These are phyloP conservation scores for Allolobophora icterica DNA, from an alignment of 2,888 invertebrate species.

Conservation along the genomic window DNA sequence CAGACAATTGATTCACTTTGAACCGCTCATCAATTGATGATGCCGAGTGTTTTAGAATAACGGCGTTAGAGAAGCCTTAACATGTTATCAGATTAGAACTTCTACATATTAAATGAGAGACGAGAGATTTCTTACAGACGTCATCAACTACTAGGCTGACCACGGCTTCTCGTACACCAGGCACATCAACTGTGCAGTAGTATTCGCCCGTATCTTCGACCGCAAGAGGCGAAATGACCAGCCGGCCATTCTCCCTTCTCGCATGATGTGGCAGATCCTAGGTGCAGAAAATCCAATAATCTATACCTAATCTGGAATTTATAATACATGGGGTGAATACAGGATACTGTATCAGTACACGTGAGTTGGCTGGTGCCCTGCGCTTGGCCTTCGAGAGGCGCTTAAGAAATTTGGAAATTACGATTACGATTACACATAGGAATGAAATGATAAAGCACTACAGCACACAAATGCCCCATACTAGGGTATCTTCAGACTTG, in stretches of 20 bases:
- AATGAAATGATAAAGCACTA: no score
- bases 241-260: constrained; percentile 77
- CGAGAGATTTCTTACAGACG: not conserved
- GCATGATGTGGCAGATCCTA: constrained; percentile 75
- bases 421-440: no score
- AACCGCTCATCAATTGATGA: not conserved
- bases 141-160: constrained; percentile 54
- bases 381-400: no score
- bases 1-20: not conserved
- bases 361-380: no score
- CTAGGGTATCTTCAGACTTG: no score
- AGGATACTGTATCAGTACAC: not conserved
- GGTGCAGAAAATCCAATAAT: not conserved
- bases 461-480: no score
- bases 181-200: constrained; percentile 80
- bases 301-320: not conserved
- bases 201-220: constrained; percentile 76
- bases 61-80: not conserved
- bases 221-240: constrained; percentile 74
- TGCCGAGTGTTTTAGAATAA: not conserved
- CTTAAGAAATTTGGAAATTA: no score
- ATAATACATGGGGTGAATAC: not conserved
- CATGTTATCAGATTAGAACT: not conserved
- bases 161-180: constrained; percentile 58
- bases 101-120: not conserved